A percentile compares a stretch with the other conserved stretches of the same genome.
phyloP scores from a whole-genome alignment of 2,888 invertebrate species.

The Ornithoptera priamus region DNA sequence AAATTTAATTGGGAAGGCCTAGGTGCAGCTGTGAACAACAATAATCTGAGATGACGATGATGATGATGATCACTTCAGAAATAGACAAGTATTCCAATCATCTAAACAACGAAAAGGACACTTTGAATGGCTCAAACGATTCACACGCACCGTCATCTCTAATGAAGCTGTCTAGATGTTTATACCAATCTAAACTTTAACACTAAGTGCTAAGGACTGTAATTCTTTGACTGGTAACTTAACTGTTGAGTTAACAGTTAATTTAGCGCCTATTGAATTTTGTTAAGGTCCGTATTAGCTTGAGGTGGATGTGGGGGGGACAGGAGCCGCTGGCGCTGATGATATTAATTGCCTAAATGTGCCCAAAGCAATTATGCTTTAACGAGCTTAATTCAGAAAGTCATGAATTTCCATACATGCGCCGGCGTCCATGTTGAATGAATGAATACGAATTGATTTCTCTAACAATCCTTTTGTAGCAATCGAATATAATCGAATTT shows the following conservation, averaged over 20 bases:
- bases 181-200: slow-evolving; percentile 23
- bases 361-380: slow-evolving; percentile 42
- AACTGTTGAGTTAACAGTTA: slow-evolving; percentile 20
- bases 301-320: slow-evolving; percentile 33
- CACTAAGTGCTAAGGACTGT: slow-evolving; percentile 14
- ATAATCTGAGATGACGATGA: no score
- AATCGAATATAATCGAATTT: not conserved
- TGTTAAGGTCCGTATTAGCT: slow-evolving; percentile 9
- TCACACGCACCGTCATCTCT: slow-evolving; percentile 32
- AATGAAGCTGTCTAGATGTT: slow-evolving; percentile 19
- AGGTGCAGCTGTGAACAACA: no score
- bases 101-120: slow-evolving; percentile 10
- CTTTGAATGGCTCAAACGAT: slow-evolving; percentile 17
- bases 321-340: slow-evolving; percentile 27
- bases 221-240: slow-evolving; percentile 26
- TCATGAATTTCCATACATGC: slow-evolving; percentile 14
- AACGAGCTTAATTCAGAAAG: slow-evolving; percentile 39
- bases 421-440: slow-evolving; percentile 15
- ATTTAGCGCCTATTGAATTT: slow-evolving; percentile 3
- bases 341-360: slow-evolving; percentile 45
- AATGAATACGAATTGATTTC: slow-evolving; percentile 31
- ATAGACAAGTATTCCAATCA: no score
- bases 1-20: no score
- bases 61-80: no score
- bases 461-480: slow-evolving; percentile 26